A percentile compares a stretch with the other conserved stretches of the same genome.
These are phyloP conservation scores for Epistrophe eligans DNA, from an alignment of 2,888 invertebrate species.

Conservation along the genomic window DNA sequence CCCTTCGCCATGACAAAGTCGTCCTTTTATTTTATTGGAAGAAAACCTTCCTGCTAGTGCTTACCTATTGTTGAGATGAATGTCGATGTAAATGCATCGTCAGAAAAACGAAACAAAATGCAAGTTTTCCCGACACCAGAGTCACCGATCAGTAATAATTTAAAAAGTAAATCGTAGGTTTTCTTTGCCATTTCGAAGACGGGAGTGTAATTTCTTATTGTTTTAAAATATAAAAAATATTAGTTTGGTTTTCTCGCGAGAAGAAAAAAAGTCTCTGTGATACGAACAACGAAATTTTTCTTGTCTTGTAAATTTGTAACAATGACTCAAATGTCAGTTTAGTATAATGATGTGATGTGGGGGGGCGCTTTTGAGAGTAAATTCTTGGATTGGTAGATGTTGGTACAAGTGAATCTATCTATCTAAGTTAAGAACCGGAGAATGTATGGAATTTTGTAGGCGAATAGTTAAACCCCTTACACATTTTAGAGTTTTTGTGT, in stretches of 20 bases:
- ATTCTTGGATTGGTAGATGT: background rate
- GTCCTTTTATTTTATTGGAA: conserved; percentile 38
- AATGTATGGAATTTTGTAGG: background rate
- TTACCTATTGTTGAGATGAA: conserved; percentile 98
- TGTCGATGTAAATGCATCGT: conserved; percentile 97
- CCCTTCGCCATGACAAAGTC: conserved; percentile 44
- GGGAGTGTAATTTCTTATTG: conserved; percentile 27
- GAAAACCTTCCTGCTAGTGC: conserved; percentile 78
- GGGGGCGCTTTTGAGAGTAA: conserved; percentile 13
- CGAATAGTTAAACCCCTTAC: background rate
- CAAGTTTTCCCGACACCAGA: conserved; percentile 98
- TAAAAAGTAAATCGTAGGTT: conserved; percentile 97
- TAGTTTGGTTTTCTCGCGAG: conserved; percentile 41
- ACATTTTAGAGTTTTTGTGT: no score
- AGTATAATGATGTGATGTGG: conserved; percentile 28
- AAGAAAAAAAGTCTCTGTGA: conserved; percentile 59
- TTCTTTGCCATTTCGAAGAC: conserved; percentile 93
- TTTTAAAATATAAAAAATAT: conserved; percentile 40
- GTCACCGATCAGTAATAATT: conserved; percentile 95
- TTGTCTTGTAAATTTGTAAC: conserved; percentile 65
- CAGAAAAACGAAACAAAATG: conserved; percentile 96
- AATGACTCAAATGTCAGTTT: conserved; percentile 75
- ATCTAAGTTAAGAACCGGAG: background rate
- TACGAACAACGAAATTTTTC: conserved; percentile 56
- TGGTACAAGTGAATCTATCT: conserved; percentile 27